A percentile compares a stretch with the other conserved stretches of the same genome.
Conservation (phyloP, 2,113 vertebrate species). For the Lota lota region DNA sequence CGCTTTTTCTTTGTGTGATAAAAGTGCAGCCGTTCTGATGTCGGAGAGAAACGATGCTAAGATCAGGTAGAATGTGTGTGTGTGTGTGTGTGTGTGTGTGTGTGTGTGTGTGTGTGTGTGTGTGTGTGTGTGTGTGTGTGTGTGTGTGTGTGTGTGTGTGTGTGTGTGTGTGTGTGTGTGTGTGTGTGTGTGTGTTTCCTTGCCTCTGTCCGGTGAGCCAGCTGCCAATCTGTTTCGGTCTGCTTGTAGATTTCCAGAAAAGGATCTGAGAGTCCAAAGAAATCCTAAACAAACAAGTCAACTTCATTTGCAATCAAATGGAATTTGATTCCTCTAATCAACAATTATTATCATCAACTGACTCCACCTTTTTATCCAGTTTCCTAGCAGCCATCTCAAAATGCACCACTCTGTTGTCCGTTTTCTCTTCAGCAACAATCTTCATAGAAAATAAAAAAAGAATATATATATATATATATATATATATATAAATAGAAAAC, state of each 20-base stretch:
- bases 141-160: too few relatives aligned
- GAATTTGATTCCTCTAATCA: not conserved
- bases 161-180: too few relatives aligned
- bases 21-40: too few relatives aligned
- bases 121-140: too few relatives aligned
- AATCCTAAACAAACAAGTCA: conserved; percentile 74
- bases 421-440: conserved; percentile 91
- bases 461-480: not conserved
- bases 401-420: conserved; percentile 88
- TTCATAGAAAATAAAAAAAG: conserved; percentile 39
- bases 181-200: not conserved
- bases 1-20: too few relatives aligned
- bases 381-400: conserved; percentile 90
- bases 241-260: conserved; percentile 93
- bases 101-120: too few relatives aligned
- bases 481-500: too few relatives aligned
- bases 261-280: conserved; percentile 97
- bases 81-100: too few relatives aligned
- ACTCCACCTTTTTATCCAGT: conserved; percentile 92
- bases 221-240: conserved; percentile 88
- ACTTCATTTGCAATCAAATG: too few relatives aligned
- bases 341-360: not conserved
- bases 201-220: conserved; percentile 96
- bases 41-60: too few relatives aligned
- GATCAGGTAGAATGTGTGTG: too few relatives aligned